phyloP scores from a whole-genome alignment of 2,888 invertebrate species.

The Mechanitis mazaeus region DNA sequence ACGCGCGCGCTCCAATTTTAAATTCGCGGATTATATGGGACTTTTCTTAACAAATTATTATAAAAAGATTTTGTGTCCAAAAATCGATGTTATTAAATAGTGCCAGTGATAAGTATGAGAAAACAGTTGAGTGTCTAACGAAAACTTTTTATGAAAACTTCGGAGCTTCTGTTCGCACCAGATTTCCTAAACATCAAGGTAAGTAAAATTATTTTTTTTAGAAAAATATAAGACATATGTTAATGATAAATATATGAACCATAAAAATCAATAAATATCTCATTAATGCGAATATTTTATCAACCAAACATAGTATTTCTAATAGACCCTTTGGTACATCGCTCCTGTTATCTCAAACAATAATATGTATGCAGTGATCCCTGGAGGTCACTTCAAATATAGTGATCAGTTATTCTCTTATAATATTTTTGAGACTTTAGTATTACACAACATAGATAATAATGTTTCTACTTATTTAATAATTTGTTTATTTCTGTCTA shows the following conservation, averaged over 20 bases:
- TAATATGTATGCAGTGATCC: background rate
- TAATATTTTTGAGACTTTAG: background rate
- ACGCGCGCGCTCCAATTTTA: slow-evolving; percentile 49
- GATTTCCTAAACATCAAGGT: slow-evolving; percentile 26
- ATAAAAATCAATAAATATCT: too few species aligned
- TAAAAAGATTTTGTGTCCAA: slow-evolving; percentile 30
- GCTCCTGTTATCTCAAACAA: background rate
- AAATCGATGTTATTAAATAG: slow-evolving; percentile 39
- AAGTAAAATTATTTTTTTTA: slow-evolving; percentile 6
- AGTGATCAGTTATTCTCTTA: background rate
- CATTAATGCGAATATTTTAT: background rate
- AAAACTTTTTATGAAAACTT: slow-evolving; percentile 38
- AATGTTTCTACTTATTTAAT: background rate
- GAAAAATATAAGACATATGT: background rate
- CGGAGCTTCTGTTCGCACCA: slow-evolving; percentile 37
- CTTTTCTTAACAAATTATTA: slow-evolving; percentile 26
- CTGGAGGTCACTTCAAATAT: slow-evolving; percentile 1
- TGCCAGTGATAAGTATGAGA: slow-evolving; percentile 39
- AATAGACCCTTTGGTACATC: background rate
- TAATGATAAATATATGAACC: background rate
- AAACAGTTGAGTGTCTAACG: slow-evolving; percentile 46
- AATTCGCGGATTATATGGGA: slow-evolving; percentile 36
- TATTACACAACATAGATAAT: slow-evolving; percentile 1
- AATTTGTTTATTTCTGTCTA: too few species aligned
- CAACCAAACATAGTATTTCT: background rate